phyloP scores from a whole-genome alignment of 2,888 invertebrate species.

The Cylloceria caligata region DNA sequence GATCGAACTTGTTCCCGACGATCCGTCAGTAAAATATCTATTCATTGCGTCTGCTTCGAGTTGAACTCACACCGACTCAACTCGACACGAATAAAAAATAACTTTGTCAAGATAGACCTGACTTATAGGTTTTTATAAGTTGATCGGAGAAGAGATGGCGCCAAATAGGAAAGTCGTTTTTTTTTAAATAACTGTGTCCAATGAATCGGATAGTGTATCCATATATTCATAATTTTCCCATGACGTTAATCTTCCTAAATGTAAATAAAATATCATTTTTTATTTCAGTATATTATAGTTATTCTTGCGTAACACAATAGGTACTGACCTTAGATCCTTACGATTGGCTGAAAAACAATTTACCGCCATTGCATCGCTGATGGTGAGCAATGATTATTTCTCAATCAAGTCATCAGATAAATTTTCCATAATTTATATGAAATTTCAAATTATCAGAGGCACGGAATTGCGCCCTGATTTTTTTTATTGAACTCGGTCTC shows the following conservation, averaged over 20 bases:
- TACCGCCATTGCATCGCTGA: not conserved
- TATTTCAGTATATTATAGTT: no score
- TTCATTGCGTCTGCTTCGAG: not conserved
- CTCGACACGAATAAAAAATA: not conserved
- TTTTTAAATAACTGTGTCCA: no score
- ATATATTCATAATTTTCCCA: no score
- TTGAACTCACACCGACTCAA: not conserved
- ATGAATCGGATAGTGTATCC: no score
- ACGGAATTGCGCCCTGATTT: not conserved
- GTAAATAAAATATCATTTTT: no score
- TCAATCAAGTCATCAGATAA: not conserved
- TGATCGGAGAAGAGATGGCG: not conserved
- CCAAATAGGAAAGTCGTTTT: not conserved
- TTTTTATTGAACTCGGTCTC: no score
- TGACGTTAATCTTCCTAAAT: no score
- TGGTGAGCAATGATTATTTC: not conserved
- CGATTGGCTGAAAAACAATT: not conserved
- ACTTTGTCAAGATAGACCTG: not conserved
- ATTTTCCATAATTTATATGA: not conserved
- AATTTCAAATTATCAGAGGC: not conserved
- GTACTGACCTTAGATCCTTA: not conserved
- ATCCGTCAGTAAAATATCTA: conserved; percentile 59
- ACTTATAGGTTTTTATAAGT: not conserved
- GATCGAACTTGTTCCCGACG: conserved; percentile 35
- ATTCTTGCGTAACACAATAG: not conserved